Base-by-base conservation (phyloP, 2,113 vertebrate genomes). In the Channa argus region DNA sequence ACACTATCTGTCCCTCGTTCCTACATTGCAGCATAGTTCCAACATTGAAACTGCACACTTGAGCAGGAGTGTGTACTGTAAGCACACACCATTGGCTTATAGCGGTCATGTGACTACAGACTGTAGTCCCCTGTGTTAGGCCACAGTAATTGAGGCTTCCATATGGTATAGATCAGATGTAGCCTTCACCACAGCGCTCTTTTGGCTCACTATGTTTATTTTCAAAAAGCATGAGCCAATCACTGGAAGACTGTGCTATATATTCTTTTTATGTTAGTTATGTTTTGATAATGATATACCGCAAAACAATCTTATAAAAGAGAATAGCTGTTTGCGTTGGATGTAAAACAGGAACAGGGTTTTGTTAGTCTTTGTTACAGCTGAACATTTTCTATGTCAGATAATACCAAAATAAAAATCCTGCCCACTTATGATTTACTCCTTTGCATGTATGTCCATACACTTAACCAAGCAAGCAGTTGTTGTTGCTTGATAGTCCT, bases 91-190 rank as follows among this genome's bases (percentile, higher is more conserved):
- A 93, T 93, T 92, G 92, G 92, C 77, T 75, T 11, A 36, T 0
- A n/a, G 37, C 0, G 14, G 72, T 86, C 92, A 93, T 45, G 86
- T 92, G 92, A 87, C 89, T 72, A 71, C 86, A 81, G 82, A 49
- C 85, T 71, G 76, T 77, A 75, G 86, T 91, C 91, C 90, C 88
- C 69, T 68, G 87, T 91, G 90, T 86, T 82, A 78, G 84, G 78
- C 84, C 79, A 73, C 82, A 73, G 89, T 92, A 89, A 91, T 88
- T 91, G 87, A 91, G 59, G 90, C 86, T 87, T 91, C 90, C 92
- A 93, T 90, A 91, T 93, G 92, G 92, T 92, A 91, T 90, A 90
- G 90, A 93, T 93, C 92, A 93, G 91, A 91, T 68, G 71, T 65
- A 88, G 89, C 80, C 79, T 83, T 74, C 72, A 82, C 86, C 91